Evolutionary conservation across 2,888 invertebrate species (phyloP).

Genomic region (Dichetophora obliterata): DNA sequence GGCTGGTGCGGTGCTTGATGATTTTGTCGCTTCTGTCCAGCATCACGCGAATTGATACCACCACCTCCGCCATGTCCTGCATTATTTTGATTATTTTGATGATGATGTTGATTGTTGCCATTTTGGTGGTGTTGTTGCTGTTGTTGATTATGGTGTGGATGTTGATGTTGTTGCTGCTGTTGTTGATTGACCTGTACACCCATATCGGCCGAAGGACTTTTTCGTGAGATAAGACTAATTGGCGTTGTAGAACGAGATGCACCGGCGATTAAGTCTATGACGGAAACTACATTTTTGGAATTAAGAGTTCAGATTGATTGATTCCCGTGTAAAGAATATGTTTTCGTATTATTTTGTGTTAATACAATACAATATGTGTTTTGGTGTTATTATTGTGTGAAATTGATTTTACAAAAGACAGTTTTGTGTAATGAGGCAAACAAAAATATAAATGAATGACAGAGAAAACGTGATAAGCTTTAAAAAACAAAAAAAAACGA

Average conservation of each 20-base stretch:
- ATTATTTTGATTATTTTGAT: constrained; percentile 72
- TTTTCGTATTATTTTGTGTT: neutral
- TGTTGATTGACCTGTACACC: constrained; percentile 77
- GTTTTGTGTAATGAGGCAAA: constrained; percentile 18
- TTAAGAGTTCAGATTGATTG: constrained; percentile 38
- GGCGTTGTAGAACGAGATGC: constrained; percentile 86
- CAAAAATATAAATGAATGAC: neutral
- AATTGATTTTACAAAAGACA: constrained; percentile 33
- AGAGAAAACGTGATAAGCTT: neutral
- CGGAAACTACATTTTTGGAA: constrained; percentile 61
- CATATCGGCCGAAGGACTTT: constrained; percentile 89
- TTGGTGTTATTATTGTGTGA: constrained; percentile 12
- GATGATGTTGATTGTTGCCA: constrained; percentile 51
- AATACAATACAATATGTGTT: neutral
- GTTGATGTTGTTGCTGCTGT: constrained; percentile 57
- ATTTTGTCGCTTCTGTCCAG: constrained; percentile 64
- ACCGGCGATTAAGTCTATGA: constrained; percentile 72
- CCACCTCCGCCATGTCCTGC: no score
- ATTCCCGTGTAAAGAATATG: neutral
- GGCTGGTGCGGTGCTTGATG: constrained; percentile 59
- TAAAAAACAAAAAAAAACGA: neutral
- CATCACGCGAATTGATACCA: no score
- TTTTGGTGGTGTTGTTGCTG: constrained; percentile 47
- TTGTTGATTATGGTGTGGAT: constrained; percentile 53
- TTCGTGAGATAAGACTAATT: constrained; percentile 79